Evolutionary conservation across 2,888 invertebrate genomes (phyloP).

Genomic region (Ischnus inquisitorius): DNA sequence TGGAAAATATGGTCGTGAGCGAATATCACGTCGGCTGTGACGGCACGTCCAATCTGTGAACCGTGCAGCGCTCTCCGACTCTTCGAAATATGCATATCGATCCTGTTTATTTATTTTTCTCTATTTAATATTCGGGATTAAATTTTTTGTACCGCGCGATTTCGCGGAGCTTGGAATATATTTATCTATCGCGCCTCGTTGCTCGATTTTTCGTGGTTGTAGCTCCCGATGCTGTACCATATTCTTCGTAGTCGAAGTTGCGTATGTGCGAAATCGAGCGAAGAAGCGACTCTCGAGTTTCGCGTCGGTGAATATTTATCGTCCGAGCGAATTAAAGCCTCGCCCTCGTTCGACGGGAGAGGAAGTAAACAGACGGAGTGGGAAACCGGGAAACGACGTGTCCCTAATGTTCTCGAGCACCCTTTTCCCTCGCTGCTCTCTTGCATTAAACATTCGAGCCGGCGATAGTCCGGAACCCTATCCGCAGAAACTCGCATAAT

Average conservation of each 20-base stretch:
- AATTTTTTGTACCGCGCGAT: constrained; percentile 1
- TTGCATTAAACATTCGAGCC: constrained; percentile 54
- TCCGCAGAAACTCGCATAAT: constrained; percentile 41
- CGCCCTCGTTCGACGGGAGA: constrained; percentile 29
- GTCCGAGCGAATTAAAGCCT: constrained; percentile 47
- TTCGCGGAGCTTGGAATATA: too few species aligned
- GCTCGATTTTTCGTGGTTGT: too few species aligned
- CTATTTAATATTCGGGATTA: not conserved
- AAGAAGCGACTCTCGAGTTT: constrained; percentile 27
- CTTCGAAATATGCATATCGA: constrained; percentile 39
- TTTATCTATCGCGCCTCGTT: too few species aligned
- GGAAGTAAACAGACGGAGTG: constrained; percentile 3
- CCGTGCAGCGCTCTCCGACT: not conserved
- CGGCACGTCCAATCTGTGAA: constrained; percentile 22
- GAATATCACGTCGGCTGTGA: constrained; percentile 21
- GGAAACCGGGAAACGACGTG: constrained; percentile 47
- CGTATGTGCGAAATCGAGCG: not conserved
- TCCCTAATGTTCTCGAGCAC: constrained; percentile 43
- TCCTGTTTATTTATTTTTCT: not conserved
- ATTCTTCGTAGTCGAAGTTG: not conserved
- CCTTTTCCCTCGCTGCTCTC: constrained; percentile 18
- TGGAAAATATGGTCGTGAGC: constrained; percentile 20
- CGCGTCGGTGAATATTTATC: constrained; percentile 48
- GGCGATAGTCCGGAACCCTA: not conserved
- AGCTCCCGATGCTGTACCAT: not conserved